A percentile compares a stretch with the other conserved stretches of the same genome.
Conservation (phyloP, 1,140 invertebrate genomes). For the Saxidomus purpurata region DNA sequence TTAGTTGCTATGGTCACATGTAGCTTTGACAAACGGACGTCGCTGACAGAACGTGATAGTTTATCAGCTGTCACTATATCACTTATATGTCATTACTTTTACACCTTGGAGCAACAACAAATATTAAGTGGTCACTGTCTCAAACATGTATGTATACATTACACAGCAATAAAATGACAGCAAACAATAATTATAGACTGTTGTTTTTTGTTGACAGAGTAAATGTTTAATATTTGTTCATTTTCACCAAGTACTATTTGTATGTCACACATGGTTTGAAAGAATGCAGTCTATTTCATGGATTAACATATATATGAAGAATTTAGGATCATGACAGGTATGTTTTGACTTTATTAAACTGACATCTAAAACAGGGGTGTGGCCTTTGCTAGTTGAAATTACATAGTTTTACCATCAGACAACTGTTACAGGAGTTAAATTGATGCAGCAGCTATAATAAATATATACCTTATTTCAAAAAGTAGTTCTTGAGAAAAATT, state of each 20-base stretch:
- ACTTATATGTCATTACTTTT: slow-evolving; percentile 35
- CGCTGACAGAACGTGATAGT: slow-evolving; percentile 4
- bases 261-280: neutral
- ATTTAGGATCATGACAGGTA: neutral
- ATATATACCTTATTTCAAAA: no score
- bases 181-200: neutral
- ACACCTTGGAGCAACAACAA: slow-evolving; percentile 34
- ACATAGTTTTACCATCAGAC: no score
- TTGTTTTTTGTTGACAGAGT: slow-evolving; percentile 1
- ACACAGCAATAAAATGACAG: slow-evolving; percentile 6
- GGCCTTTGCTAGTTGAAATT: no score
- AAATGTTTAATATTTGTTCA: slow-evolving; percentile 1
- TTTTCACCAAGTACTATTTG: neutral
- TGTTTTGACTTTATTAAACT: no score
- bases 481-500: no score
- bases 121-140: slow-evolving; percentile 42
- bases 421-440: no score
- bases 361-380: no score
- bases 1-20: neutral
- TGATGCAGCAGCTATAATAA: no score
- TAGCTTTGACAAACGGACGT: neutral
- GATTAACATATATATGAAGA: neutral
- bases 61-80: slow-evolving; percentile 30
- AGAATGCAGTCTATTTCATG: neutral
- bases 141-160: slow-evolving; percentile 21